Conservation (phyloP, 2,113 vertebrate species). For the Brachionichthys hirsutus region DNA sequence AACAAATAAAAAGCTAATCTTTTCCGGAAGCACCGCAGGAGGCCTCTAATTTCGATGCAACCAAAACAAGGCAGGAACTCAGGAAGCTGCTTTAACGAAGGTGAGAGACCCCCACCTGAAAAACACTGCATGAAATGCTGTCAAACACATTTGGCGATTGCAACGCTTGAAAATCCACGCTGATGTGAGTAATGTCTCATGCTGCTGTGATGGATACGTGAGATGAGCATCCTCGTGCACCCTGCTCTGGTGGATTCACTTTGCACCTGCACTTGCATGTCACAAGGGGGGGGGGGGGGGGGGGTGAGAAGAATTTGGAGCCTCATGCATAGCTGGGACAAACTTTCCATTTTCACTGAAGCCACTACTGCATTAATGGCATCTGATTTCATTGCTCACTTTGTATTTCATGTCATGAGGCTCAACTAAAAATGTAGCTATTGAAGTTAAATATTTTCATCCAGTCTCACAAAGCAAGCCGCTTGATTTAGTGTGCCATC, state of each 20-base stretch:
- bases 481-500: conserved; percentile 11
- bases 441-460: conserved; percentile 8
- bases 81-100: conserved; percentile 41
- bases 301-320: conserved; percentile 21
- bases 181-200: conserved; percentile 52
- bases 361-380: neutral
- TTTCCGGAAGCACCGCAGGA: conserved; percentile 26
- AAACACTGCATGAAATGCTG: conserved; percentile 12
- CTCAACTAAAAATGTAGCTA: conserved; percentile 2
- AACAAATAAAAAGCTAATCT: conserved; percentile 1
- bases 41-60: conserved; percentile 38
- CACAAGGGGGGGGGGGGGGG: conserved; percentile 18
- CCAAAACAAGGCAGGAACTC: neutral
- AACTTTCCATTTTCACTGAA: conserved; percentile 4
- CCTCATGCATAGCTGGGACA: neutral
- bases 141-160: conserved; percentile 25
- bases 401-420: conserved; percentile 6
- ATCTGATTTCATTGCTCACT: neutral
- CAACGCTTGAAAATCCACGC: conserved; percentile 21
- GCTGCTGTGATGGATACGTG: conserved; percentile 37
- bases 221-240: conserved; percentile 7
- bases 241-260: conserved; percentile 4
- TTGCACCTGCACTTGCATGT: conserved; percentile 27
- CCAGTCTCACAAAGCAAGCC: neutral
- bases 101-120: conserved; percentile 18